Conservation (phyloP, 2,797 vertebrate species). For the Rhabdomys pumilio region DNA sequence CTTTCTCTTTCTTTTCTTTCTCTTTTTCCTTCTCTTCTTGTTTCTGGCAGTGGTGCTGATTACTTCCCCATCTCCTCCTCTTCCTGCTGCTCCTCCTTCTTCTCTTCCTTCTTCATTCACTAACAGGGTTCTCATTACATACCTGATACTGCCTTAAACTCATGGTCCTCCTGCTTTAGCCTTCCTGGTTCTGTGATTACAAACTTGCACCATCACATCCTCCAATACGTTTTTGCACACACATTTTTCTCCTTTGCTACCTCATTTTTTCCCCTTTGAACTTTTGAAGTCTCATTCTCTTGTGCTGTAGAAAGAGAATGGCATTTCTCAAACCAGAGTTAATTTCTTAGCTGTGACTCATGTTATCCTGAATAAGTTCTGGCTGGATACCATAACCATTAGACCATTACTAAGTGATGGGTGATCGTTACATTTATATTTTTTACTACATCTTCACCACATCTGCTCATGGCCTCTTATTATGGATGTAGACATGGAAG, state of each 20-base stretch:
- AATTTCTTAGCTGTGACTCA: constrained; percentile 32
- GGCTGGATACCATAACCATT: not conserved
- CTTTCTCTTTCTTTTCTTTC: too few species aligned
- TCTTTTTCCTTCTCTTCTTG: too few species aligned
- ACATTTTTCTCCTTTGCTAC: not conserved
- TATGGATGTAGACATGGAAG: not conserved
- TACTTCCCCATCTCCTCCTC: not conserved
- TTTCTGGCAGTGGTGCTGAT: too few species aligned
- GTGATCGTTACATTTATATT: constrained; percentile 23
- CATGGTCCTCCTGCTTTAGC: not conserved
- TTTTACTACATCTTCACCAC: constrained; percentile 51
- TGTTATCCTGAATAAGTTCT: not conserved
- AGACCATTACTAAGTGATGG: constrained; percentile 45
- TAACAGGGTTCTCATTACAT: not conserved
- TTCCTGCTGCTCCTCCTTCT: not conserved
- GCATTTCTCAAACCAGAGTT: not conserved
- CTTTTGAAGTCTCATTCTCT: not conserved
- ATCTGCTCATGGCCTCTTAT: not conserved
- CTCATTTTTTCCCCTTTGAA: constrained; percentile 33
- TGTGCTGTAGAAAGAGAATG: not conserved
- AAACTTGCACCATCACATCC: not conserved
- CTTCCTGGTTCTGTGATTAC: not conserved
- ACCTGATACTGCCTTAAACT: not conserved
- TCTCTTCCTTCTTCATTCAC: not conserved
- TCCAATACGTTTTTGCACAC: not conserved